These are phyloP conservation scores for Pitangus sulphuratus DNA, from an alignment of 2,797 vertebrate species.

Conservation along the genomic window DNA sequence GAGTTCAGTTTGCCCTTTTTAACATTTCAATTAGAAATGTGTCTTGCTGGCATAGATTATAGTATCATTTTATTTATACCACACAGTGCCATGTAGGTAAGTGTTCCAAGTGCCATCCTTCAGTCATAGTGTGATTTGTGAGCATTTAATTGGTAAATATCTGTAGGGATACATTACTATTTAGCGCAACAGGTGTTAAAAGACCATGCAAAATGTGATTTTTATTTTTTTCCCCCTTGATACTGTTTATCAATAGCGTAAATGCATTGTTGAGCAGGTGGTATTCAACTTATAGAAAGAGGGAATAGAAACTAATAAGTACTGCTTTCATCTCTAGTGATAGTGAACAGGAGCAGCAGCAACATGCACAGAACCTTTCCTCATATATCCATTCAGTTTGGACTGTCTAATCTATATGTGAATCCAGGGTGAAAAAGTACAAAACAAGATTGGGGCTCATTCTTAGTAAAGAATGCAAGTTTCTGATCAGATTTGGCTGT, in stretches of 20 bases:
- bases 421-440: background rate
- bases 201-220: background rate
- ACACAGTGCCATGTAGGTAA: background rate
- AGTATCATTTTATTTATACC: background rate
- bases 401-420: background rate
- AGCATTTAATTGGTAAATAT: background rate
- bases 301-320: background rate
- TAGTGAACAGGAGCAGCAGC: background rate
- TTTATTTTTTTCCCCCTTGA: background rate
- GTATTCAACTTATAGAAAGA: background rate
- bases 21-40: background rate
- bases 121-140: background rate
- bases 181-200: background rate
- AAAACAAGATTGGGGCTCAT: background rate
- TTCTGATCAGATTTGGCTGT: background rate
- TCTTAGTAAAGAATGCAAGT: background rate
- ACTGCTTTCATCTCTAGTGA: background rate
- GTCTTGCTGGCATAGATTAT: background rate
- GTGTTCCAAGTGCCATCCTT: background rate
- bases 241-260: background rate
- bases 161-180: background rate
- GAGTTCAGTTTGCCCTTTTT: background rate
- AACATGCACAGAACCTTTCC: background rate
- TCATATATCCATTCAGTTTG: background rate
- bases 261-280: background rate